Evolutionary conservation across 2,888 invertebrate genomes (phyloP), one percentile per base, ranked within the genome.

Genomic region (Netelia inedita): DNA sequence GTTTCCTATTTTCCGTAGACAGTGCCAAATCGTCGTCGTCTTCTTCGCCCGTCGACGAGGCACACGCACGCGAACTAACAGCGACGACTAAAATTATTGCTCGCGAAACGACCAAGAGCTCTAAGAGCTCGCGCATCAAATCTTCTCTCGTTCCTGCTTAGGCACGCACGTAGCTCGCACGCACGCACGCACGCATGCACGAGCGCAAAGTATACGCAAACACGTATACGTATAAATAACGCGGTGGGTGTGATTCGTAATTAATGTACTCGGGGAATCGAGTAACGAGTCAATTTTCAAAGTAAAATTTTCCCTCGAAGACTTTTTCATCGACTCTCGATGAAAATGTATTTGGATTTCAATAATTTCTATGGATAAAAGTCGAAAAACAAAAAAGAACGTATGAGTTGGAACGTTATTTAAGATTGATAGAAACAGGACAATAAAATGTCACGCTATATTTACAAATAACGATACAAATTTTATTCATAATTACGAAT

Each of bases 1-100:
- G 86, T 89, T 90, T 91, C 90, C 90, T 92, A 89, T 92, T 92
- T 92, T 91, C 87, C 89, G 92, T 91, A 92, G 92, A 93, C 93
- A 90, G 88, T 92, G 93, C 93, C 93, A 93, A 93, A 93, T 85
- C 78, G 85, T 79, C 82, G 79, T 71, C 28, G 16, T 23, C 50
- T 57, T 63, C 63, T 71, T 53, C 19, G 53, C n/a, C n/a, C 16
- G 19, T 19, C 59, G 78, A 68, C 46, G 53, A 43, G 66, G 66
- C 28, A 28, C 53, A 35, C 63, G 19, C 41, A n/a, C 57, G 57
- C 65, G 57, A 73, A 35, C 0, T 28, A 79, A 57, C 65, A 79
- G 72, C 79, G 79, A 55, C 87, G 88, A 91, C 93, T 93, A 93
- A 93, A 93, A 92, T 93, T 93, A 93, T 90, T 90, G 89, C 79